These are phyloP conservation scores for Rhodophaea formosa DNA, from an alignment of 2,888 invertebrate species.

Conservation along the genomic window DNA sequence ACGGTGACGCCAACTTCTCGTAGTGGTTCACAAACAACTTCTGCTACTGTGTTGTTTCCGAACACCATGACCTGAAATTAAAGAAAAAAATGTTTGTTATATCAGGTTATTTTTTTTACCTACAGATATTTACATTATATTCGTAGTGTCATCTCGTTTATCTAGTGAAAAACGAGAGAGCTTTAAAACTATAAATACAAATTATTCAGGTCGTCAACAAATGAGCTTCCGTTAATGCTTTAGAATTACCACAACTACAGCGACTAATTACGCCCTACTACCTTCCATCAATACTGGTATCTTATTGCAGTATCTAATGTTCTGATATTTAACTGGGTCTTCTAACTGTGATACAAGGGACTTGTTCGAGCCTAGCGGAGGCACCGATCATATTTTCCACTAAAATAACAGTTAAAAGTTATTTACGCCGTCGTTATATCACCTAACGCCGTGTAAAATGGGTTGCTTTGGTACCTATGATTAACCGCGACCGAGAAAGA, in stretches of 20 bases:
- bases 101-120: neutral
- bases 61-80: slow-evolving; percentile 66
- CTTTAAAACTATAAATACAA: neutral
- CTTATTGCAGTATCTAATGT: slow-evolving; percentile 20
- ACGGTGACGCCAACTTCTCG: slow-evolving; percentile 68
- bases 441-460: slow-evolving; percentile 27
- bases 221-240: neutral
- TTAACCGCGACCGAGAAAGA: slow-evolving; percentile 19
- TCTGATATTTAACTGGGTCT: slow-evolving; percentile 26
- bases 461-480: slow-evolving; percentile 22
- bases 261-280: slow-evolving; percentile 13
- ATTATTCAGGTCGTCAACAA: slow-evolving; percentile 2
- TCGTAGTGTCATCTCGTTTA: no score
- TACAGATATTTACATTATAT: no score
- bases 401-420: slow-evolving; percentile 30
- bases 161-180: slow-evolving; percentile 17
- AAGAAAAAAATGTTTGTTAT: slow-evolving; percentile 19
- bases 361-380: slow-evolving; percentile 18
- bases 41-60: slow-evolving; percentile 68
- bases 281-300: slow-evolving; percentile 10
- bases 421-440: slow-evolving; percentile 28
- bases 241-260: neutral
- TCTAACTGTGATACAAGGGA: slow-evolving; percentile 26
- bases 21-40: slow-evolving; percentile 68
- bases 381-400: slow-evolving; percentile 25